Conservation (phyloP, 2,113 vertebrate genomes). For the Upupa epops region DNA sequence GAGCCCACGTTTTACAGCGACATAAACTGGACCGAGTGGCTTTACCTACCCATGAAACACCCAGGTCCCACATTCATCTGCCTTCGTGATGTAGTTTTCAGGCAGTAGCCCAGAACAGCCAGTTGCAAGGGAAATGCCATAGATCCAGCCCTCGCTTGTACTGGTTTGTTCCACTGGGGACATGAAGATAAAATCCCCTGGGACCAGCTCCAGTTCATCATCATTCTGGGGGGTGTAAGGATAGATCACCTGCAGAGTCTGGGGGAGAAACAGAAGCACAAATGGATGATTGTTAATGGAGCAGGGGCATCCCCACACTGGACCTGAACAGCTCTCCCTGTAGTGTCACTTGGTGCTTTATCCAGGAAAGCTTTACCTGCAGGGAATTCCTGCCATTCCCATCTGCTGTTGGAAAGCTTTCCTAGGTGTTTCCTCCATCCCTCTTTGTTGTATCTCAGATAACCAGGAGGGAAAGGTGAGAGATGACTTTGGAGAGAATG, state of each 20-base stretch:
- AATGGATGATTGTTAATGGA: not conserved
- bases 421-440: not conserved
- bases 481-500: not conserved
- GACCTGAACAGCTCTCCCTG: not conserved
- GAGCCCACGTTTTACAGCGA: not conserved
- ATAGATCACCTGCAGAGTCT: conserved; percentile 97
- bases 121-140: conserved; percentile 87
- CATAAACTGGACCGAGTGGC: not conserved
- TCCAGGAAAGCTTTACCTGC: not conserved
- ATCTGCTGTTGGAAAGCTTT: not conserved
- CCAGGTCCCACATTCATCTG: conserved; percentile 96
- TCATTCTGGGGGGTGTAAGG: conserved; percentile 96
- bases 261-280: not conserved
- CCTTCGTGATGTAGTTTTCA: conserved; percentile 93
- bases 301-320: not conserved
- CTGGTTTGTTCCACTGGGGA: conserved; percentile 89
- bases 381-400: not conserved
- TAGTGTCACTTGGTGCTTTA: not conserved
- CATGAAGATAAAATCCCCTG: conserved; percentile 96
- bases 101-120: conserved; percentile 95
- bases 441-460: not conserved
- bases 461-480: not conserved
- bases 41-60: conserved; percentile 90
- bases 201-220: conserved; percentile 92
- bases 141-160: conserved; percentile 96